phyloP scores from a whole-genome alignment of 2,797 vertebrate species.

The Coluber constrictor region DNA sequence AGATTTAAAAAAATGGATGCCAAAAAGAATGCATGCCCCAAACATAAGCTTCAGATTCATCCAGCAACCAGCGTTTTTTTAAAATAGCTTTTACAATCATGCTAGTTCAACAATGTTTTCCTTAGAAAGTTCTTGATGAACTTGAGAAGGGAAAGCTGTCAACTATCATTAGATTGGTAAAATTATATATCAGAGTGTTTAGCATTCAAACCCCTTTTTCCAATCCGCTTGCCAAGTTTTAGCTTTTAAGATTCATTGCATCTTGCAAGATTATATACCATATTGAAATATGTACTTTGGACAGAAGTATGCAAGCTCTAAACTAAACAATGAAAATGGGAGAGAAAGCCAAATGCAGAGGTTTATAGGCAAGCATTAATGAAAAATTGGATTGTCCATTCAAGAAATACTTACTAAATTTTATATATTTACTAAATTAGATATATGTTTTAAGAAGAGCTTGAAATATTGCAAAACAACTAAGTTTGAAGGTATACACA shows the following conservation, averaged over 20 bases:
- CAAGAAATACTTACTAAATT: not conserved
- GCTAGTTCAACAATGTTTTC: conserved; percentile 7
- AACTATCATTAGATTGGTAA: conserved; percentile 16
- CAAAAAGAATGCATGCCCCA: conserved; percentile 12
- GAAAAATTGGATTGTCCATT: not conserved
- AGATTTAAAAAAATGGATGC: not conserved
- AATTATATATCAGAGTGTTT: conserved; percentile 3
- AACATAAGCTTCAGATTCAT: conserved; percentile 16
- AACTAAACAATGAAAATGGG: conserved; percentile 43
- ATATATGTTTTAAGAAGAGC: conserved; percentile 32
- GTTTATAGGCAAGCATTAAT: conserved; percentile 29
- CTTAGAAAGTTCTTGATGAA: not conserved
- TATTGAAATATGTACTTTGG: conserved; percentile 39
- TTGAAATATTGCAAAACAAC: conserved; percentile 47
- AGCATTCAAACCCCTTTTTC: not conserved
- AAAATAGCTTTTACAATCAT: conserved; percentile 17
- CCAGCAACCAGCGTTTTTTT: conserved; percentile 17
- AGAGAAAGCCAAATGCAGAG: conserved; percentile 34
- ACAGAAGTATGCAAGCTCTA: conserved; percentile 22
- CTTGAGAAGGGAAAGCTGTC: conserved; percentile 10
- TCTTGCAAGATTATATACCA: conserved; percentile 15
- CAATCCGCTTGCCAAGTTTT: conserved; percentile 33
- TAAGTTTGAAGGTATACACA: not conserved
- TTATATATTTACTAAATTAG: not conserved
- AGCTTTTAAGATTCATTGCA: not conserved